phyloP scores from a whole-genome alignment of 2,888 invertebrate species.

The Pristionchus mayeri region DNA sequence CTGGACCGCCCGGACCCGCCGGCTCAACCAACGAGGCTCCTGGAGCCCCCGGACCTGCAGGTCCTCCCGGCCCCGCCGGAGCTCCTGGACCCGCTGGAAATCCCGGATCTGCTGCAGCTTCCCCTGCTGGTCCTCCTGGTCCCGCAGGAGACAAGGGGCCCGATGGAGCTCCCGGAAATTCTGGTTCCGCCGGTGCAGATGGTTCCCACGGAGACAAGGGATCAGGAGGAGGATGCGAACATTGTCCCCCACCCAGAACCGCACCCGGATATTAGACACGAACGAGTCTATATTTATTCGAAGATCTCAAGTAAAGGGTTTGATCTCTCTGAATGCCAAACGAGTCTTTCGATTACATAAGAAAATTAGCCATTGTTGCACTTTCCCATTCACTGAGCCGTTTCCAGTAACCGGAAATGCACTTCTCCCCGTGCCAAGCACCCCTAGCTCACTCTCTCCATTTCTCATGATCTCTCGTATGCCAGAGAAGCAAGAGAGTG shows the following conservation, averaged over 20 bases:
- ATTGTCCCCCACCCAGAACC: slow-evolving; percentile 46
- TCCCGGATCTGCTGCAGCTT: neutral
- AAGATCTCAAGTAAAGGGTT: slow-evolving; percentile 2
- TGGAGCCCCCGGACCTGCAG: slow-evolving; percentile 43
- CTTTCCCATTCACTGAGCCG: neutral
- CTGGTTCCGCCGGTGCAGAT: slow-evolving; percentile 1
- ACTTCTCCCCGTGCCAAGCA: neutral
- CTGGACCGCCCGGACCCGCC: slow-evolving; percentile 40
- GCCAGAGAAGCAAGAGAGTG: neutral
- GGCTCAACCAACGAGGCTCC: slow-evolving; percentile 13
- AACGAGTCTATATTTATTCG: neutral
- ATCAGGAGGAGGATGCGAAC: slow-evolving; percentile 32
- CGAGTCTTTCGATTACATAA: neutral
- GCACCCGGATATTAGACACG: slow-evolving; percentile 35
- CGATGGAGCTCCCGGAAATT: slow-evolving; percentile 30
- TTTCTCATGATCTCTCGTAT: neutral
- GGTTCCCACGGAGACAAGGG: slow-evolving; percentile 31
- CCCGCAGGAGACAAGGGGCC: slow-evolving; percentile 47
- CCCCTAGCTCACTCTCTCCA: neutral
- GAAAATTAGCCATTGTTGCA: neutral
- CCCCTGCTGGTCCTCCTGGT: slow-evolving; percentile 37
- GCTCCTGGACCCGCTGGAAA: slow-evolving; percentile 43
- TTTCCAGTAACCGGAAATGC: slow-evolving; percentile 14
- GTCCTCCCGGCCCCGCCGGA: slow-evolving; percentile 42
- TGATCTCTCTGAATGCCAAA: neutral